phyloP scores from a whole-genome alignment of 92 coral and sea anemone genomes.

The Actinostola sp. region DNA sequence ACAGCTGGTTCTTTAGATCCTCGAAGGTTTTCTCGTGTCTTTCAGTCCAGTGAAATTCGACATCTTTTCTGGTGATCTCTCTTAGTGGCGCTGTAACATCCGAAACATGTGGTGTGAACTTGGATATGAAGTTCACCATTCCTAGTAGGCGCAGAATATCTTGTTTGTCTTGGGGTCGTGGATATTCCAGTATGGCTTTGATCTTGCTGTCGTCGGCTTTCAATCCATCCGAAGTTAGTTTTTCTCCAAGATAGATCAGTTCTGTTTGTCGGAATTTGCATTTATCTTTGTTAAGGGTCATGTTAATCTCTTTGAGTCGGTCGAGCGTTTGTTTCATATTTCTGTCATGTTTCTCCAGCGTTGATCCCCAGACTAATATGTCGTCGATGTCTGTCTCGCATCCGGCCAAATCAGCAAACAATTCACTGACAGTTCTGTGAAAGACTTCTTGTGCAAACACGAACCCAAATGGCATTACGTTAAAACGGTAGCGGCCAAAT shows the following conservation, averaged over 20 bases:
- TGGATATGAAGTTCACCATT: conserved; percentile 64
- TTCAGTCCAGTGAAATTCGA: conserved; percentile 60
- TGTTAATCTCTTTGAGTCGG: conserved; percentile 34
- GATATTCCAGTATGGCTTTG: conserved; percentile 42
- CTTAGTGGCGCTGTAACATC: conserved; percentile 52
- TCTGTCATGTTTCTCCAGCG: conserved; percentile 56
- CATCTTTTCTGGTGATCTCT: conserved; percentile 49
- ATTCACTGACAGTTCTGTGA: conserved; percentile 51
- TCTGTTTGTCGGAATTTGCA: conserved; percentile 40
- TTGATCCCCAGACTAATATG: conserved; percentile 66
- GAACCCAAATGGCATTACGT: conserved; percentile 58
- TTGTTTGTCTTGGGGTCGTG: conserved; percentile 51
- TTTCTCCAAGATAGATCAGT: conserved; percentile 58
- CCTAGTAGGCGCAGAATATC: conserved; percentile 60
- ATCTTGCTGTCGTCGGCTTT: conserved; percentile 59
- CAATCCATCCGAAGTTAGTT: conserved; percentile 52
- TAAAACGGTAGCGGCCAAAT: conserved; percentile 51
- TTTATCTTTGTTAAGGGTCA: conserved; percentile 64
- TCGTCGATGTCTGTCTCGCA: conserved; percentile 71
- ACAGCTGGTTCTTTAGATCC: conserved; percentile 42
- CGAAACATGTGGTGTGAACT: conserved; percentile 45
- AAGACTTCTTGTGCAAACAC: conserved; percentile 66
- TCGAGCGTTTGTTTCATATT: conserved; percentile 30
- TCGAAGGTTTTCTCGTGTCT: conserved; percentile 54
- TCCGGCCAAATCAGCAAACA: conserved; percentile 39